phyloP scores from a whole-genome alignment of 1,140 invertebrate species.

The Camponotus floridanus region DNA sequence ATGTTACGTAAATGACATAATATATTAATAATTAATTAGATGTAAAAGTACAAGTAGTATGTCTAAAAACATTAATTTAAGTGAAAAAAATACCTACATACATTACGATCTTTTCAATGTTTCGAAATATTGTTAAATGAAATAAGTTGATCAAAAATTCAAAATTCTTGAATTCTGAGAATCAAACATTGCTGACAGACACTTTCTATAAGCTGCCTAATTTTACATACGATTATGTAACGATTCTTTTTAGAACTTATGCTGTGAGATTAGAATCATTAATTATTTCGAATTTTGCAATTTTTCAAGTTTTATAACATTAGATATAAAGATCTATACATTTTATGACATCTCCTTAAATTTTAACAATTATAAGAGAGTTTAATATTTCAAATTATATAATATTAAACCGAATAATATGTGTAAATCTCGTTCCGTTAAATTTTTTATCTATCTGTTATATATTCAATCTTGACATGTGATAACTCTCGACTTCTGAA shows the following conservation, averaged over 20 bases:
- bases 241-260: neutral
- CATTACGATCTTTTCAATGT: no score
- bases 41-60: no score
- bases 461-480: neutral
- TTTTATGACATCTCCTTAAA: neutral
- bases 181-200: neutral
- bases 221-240: slow-evolving; percentile 48
- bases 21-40: no score
- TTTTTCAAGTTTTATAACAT: neutral
- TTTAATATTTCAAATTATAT: neutral
- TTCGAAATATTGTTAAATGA: no score
- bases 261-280: neutral
- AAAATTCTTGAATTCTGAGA: neutral
- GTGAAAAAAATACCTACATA: no score
- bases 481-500: neutral
- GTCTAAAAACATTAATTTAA: no score
- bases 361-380: neutral
- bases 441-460: neutral
- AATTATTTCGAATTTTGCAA: neutral
- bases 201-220: slow-evolving; percentile 11
- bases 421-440: neutral
- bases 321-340: no score
- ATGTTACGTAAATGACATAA: no score
- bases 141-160: neutral
- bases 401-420: no score